Evolutionary conservation across 2,888 invertebrate genomes (phyloP).

Genomic region (Phengaris alcon): DNA sequence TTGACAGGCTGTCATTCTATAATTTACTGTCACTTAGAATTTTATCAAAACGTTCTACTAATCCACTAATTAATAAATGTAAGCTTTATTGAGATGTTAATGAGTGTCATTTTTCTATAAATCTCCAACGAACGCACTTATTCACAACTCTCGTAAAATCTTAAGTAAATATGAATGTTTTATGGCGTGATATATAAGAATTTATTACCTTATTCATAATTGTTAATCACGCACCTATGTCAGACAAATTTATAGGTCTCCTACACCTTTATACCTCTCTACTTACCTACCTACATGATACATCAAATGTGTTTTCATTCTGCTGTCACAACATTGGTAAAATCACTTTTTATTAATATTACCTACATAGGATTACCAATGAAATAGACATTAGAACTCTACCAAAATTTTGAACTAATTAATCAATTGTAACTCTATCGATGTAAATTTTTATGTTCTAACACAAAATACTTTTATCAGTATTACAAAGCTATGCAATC

Average conservation of each 20-base stretch:
- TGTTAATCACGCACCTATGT: constrained; percentile 21
- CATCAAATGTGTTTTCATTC: background rate
- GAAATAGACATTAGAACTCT: background rate
- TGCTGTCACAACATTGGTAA: background rate
- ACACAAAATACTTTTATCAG: no score
- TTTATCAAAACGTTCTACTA: constrained; percentile 46
- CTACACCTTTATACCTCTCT: no score
- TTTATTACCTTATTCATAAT: constrained; percentile 32
- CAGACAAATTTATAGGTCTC: background rate
- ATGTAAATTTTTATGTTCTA: background rate
- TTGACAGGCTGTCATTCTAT: constrained; percentile 65
- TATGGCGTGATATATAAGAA: constrained; percentile 34
- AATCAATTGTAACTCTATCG: background rate
- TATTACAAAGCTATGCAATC: no score
- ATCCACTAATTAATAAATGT: constrained; percentile 35
- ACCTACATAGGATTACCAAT: background rate
- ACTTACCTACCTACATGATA: background rate
- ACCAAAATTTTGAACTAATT: background rate
- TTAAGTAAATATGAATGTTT: constrained; percentile 42
- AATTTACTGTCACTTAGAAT: constrained; percentile 50
- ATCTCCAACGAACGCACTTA: constrained; percentile 31
- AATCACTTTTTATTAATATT: background rate
- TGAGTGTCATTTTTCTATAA: constrained; percentile 36
- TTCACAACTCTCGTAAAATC: constrained; percentile 36
- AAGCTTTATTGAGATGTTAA: constrained; percentile 37